A percentile compares a stretch with the other conserved stretches of the same genome.
Conservation (phyloP, 2,888 invertebrate species). For the Amphimallon solstitiale region DNA sequence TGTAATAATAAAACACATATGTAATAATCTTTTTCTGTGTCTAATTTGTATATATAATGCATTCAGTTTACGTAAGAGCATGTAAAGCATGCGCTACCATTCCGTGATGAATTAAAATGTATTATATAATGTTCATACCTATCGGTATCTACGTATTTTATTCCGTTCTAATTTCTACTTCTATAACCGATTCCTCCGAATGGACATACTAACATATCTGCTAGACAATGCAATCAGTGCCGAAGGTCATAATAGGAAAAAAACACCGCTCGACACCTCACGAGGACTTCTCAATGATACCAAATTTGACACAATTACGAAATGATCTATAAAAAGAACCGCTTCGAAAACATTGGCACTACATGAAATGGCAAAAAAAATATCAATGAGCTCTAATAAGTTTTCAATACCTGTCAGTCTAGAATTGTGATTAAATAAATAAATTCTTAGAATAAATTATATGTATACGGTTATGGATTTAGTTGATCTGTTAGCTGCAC, state of each 20-base stretch:
- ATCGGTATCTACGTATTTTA: no score
- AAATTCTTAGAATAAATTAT: background rate
- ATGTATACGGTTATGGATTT: background rate
- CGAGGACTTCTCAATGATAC: background rate
- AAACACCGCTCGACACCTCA: conserved; percentile 4
- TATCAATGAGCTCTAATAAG: conserved; percentile 14
- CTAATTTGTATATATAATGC: no score
- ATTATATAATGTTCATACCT: no score
- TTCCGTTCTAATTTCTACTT: background rate
- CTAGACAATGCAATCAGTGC: background rate
- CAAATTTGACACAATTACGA: conserved; percentile 14
- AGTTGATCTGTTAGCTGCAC: background rate
- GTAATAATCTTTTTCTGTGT: no score
- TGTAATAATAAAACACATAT: no score
- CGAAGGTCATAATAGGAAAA: conserved; percentile 8
- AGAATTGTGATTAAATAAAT: background rate
- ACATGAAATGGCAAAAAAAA: background rate
- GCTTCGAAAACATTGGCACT: background rate
- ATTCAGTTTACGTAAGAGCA: no score
- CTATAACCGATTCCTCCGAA: background rate
- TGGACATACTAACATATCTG: conserved; percentile 1
- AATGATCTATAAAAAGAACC: background rate
- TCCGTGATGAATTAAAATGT: no score
- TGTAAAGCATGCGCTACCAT: no score
- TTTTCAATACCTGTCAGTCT: conserved; percentile 2